Base-by-base conservation (phyloP, 2,888 invertebrate genomes). In the Agonopterix subpropinquella region DNA sequence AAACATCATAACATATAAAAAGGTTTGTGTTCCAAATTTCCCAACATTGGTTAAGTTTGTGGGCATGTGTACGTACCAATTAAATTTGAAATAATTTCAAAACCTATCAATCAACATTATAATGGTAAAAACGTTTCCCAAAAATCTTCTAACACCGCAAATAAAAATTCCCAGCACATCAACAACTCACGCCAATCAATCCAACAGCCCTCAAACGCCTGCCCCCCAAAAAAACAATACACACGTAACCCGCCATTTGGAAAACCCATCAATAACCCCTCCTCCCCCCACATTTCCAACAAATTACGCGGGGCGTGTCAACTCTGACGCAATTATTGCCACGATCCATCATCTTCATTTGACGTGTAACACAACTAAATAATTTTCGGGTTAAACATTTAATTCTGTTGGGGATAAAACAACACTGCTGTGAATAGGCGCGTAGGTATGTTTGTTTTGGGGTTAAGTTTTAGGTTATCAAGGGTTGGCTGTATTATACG, bases 301-400 rank as follows among this genome's bases (percentile, higher is more conserved):
- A 76, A 77, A 79, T 80, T 80, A 77, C 76, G 62, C 67, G 58
- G 61, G 65, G 67, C 58, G 61, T 70, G 71, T 76, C 73, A 72
- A 68, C 65, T 69, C 62, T 75, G 71, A 73, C 80, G 86, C 84
- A 85, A 86, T 86, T 83, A 86, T 82, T 80, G 70, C 67, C 72
- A 59, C 79, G 74, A 87, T 87, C 86, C 83, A 87, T 87, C 86
- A 86, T 81, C 62, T 47, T 51, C 49, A 45, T 28, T 49, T 67
- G 86, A 84, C 86, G 70, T 70, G 67, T 60, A 67, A 84, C 86
- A 83, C 77, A 82, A 84, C 82, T 83, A 83, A 81, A 86, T 84
- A 83, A 86, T 86, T 81, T 84, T 78, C 77, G 73, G 74, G 74
- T 76, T 76, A 73, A 74, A 67, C 67, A 74, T 73, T 71, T 67